Base-by-base conservation (phyloP, 2,888 invertebrate genomes). In the Zeuzera pyrina region DNA sequence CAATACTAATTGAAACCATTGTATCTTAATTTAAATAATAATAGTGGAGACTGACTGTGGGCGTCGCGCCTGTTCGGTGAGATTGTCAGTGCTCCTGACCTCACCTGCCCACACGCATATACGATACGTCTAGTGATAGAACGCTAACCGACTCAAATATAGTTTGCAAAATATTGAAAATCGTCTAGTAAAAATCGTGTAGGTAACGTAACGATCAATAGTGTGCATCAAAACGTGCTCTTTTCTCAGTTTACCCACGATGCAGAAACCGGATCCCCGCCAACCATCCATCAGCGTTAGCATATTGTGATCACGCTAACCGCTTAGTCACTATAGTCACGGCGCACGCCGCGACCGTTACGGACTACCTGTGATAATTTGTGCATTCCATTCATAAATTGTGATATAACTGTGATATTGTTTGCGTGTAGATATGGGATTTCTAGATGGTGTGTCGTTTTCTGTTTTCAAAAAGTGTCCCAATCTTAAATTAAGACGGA, bases 401-500 rank as follows among this genome's bases (percentile, higher is more conserved):
- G 15, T 28, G 15, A 28, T 40, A 33, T 28, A 34, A 27, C 40
- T 44, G 42, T 42, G 43, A 44, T 44, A 43, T 14, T 19, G 11
- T 16, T 36, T 27, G 22, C n/a, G 12, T 35, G 22, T 26, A 8
- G 28, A 24, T 26, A 45, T 45, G 45, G 45, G 42, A 11, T 42
- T 78, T 33, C 43, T 79, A 23, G 55, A 58, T 34, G 57, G 60
- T 42, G 56, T 76, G 25, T 66, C 79, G 13, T 73, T 77, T 36
- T 71, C 79, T 15, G 62, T 79, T 51, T 77, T 78, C 44, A 79
- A 72, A 62, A 77, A 66, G 61, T 79, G 79, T 32, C 78, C 79
- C 0, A 73, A 65, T 42, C 52, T 78, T 19, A 72, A 65, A 49
- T 32, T 71, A 7, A 72, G 63, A 44, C 56, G 60, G 47, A 70